phyloP scores from a whole-genome alignment of 2,797 vertebrate species.

The Thalassophryne amazonica region DNA sequence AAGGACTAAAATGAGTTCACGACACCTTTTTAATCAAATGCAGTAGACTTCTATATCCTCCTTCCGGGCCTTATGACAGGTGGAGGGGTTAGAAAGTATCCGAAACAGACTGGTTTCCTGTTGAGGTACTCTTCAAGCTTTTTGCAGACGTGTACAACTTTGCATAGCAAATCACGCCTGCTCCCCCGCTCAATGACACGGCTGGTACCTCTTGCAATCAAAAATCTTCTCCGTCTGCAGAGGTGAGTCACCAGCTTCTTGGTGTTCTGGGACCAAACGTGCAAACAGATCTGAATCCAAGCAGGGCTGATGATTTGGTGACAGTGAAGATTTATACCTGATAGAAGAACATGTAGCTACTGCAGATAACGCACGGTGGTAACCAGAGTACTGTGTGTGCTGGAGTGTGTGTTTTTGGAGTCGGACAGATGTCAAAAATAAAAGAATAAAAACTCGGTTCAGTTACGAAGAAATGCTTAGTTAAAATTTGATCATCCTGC shows the following conservation, averaged over 20 bases:
- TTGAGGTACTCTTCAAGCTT: background rate
- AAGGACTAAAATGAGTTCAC: no score
- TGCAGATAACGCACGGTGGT: slow-evolving; percentile 46
- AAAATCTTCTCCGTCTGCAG: slow-evolving; percentile 40
- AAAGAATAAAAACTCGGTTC: no score
- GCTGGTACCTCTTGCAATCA: slow-evolving; percentile 39
- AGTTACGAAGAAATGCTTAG: no score
- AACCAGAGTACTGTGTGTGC: slow-evolving; percentile 5
- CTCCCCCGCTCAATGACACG: slow-evolving; percentile 20
- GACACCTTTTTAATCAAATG: no score
- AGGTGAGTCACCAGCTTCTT: slow-evolving; percentile 55
- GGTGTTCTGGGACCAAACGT: slow-evolving; percentile 46
- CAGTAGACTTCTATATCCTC: no score
- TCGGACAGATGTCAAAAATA: no score
- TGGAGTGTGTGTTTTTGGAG: slow-evolving; percentile 1
- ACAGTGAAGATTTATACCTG: slow-evolving; percentile 36
- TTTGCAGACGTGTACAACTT: slow-evolving; percentile 22
- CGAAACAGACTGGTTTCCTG: slow-evolving; percentile 1
- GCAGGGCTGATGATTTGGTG: slow-evolving; percentile 28
- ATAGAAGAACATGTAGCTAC: slow-evolving; percentile 36
- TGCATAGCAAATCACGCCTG: slow-evolving; percentile 30
- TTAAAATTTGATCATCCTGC: no score
- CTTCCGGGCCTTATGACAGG: background rate
- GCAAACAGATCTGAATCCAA: slow-evolving; percentile 50
- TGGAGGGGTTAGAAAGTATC: background rate